Percentiles rank a stretch among this genome's conserved stretches.
These are phyloP conservation scores for Geophilus truncorum DNA, from an alignment of 2,888 invertebrate species.

Conservation along the genomic window DNA sequence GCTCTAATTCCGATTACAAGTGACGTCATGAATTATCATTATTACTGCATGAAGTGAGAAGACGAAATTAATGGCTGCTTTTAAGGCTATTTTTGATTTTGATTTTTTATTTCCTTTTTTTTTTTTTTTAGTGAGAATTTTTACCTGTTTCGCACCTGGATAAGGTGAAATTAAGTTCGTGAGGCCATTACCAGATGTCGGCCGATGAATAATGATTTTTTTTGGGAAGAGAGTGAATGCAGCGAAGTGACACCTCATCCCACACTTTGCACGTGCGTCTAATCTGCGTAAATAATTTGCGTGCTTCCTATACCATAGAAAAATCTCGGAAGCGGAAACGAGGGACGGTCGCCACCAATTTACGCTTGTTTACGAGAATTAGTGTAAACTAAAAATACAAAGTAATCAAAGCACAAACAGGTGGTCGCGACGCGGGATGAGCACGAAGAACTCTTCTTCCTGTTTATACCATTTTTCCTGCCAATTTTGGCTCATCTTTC, in stretches of 20 bases:
- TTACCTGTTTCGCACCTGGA: not conserved
- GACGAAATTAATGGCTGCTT: too few species aligned
- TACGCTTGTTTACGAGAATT: not conserved
- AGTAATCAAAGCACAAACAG: not conserved
- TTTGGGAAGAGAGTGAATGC: not conserved
- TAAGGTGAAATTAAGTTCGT: not conserved
- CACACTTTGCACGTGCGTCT: constrained; percentile 16
- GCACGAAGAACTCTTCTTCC: not conserved
- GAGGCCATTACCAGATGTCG: not conserved
- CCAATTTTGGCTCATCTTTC: too few species aligned
- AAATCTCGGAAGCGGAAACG: constrained; percentile 23
- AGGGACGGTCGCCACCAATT: not conserved
- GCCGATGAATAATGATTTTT: not conserved
- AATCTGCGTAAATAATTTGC: constrained; percentile 14
- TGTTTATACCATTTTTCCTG: not conserved
- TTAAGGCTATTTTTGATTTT: not conserved
- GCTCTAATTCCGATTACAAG: not conserved
- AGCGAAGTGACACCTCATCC: constrained; percentile 28
- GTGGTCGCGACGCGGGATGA: not conserved
- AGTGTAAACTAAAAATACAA: not conserved
- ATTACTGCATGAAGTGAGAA: too few species aligned
- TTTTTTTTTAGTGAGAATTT: not conserved
- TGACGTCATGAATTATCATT: not conserved
- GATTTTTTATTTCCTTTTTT: not conserved
- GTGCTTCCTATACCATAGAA: constrained; percentile 31